Evolutionary conservation across 2,113 vertebrate species (phyloP).

Genomic region (Ptilorrhoa leucosticta): DNA sequence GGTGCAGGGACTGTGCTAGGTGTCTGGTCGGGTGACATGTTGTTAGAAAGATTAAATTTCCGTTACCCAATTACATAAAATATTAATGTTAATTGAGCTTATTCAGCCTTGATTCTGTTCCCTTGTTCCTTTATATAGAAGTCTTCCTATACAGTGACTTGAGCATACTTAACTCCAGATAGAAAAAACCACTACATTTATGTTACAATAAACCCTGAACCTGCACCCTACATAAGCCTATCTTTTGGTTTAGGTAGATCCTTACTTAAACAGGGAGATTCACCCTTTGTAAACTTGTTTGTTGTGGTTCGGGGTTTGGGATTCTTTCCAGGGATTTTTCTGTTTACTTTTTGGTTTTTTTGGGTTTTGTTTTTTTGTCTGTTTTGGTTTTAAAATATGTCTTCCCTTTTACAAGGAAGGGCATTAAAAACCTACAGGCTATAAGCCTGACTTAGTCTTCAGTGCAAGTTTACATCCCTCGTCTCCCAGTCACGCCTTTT

Average conservation of each 20-base stretch:
- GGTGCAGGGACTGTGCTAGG: not conserved
- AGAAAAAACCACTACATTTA: not conserved
- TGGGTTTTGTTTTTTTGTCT: not conserved
- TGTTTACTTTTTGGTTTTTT: not conserved
- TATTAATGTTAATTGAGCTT: conserved; percentile 56
- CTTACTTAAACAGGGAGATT: not conserved
- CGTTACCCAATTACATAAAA: conserved; percentile 50
- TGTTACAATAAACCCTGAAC: not conserved
- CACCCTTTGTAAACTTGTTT: not conserved
- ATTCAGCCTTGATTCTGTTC: conserved; percentile 26
- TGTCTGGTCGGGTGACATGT: not conserved
- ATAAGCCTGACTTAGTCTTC: not conserved
- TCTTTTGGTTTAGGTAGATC: not conserved
- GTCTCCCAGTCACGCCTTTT: not conserved
- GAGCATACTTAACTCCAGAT: not conserved
- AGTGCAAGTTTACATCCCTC: not conserved
- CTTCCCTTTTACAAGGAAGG: not conserved
- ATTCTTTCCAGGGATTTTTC: not conserved
- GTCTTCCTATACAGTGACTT: not conserved
- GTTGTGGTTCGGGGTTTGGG: not conserved
- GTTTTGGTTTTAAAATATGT: not conserved
- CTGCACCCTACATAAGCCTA: not conserved
- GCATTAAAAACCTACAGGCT: not conserved
- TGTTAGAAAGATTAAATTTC: conserved; percentile 57
- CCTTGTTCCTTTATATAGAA: not conserved